These are phyloP conservation scores for Drosophila setosimentum DNA, from an alignment of 2,888 invertebrate species.

Conservation along the genomic window DNA sequence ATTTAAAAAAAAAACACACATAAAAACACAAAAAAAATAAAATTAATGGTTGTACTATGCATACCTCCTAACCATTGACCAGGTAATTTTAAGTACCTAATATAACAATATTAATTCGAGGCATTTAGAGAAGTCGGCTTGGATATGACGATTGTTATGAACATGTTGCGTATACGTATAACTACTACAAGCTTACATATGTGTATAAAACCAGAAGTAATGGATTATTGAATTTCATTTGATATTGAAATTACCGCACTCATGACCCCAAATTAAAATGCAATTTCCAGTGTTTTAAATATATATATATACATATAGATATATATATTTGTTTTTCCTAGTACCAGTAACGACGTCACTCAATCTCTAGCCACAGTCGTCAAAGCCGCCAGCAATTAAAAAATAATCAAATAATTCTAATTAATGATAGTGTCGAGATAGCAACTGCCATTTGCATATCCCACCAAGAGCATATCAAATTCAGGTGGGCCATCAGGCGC, in stretches of 20 bases:
- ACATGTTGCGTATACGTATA: conserved; percentile 23
- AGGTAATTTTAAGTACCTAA: conserved; percentile 47
- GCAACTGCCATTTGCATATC: conserved; percentile 31
- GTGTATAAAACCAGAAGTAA: conserved; percentile 31
- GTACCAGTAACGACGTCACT: conserved; percentile 21
- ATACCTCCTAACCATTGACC: conserved; percentile 48
- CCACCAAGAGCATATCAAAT: not conserved
- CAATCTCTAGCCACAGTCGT: conserved; percentile 30
- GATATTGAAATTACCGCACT: conserved; percentile 21
- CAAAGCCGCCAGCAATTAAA: conserved; percentile 60
- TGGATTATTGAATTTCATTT: conserved; percentile 17
- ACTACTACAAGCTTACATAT: conserved; percentile 40
- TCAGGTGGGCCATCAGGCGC: conserved; percentile 38
- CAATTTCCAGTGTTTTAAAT: conserved; percentile 5
- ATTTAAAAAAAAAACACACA: conserved; percentile 15
- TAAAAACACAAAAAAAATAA: not conserved
- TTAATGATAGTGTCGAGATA: conserved; percentile 56
- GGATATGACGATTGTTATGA: conserved; percentile 15
- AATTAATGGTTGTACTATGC: conserved; percentile 27
- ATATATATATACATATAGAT: not conserved
- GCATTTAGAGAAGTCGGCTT: conserved; percentile 27
- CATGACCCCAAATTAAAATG: conserved; percentile 65
- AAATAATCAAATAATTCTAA: conserved; percentile 71
- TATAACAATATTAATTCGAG: conserved; percentile 43
- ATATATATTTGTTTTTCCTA: not conserved